These are phyloP conservation scores for Pterobdella sp. DNA, from an alignment of 2,888 invertebrate genomes.

Conservation along the genomic window DNA sequence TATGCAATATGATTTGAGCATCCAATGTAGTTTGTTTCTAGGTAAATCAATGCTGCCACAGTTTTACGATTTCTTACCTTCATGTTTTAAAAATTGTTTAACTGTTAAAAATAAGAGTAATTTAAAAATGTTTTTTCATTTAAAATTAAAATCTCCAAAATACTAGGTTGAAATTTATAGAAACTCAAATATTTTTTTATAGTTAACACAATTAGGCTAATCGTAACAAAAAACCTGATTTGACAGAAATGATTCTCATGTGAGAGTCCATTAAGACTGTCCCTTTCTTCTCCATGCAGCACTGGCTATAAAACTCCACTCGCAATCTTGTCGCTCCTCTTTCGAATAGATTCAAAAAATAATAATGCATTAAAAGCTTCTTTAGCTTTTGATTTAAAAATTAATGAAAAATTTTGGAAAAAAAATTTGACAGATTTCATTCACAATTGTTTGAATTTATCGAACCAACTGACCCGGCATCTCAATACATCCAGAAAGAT, in stretches of 20 bases:
- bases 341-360: neutral
- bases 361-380: neutral
- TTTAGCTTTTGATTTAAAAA: no score
- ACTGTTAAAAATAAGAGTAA: no score
- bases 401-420: no score
- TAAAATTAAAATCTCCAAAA: neutral
- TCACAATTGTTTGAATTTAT: neutral
- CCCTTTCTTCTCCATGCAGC: constrained; percentile 85
- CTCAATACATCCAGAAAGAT: constrained; percentile 59
- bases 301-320: constrained; percentile 82
- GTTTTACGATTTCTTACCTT: constrained; percentile 71
- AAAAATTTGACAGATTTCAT: neutral
- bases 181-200: no score
- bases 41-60: constrained; percentile 80
- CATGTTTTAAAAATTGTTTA: no score
- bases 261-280: constrained; percentile 80
- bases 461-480: constrained; percentile 52
- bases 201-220: no score
- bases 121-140: no score
- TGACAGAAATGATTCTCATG: constrained; percentile 71
- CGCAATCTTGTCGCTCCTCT: constrained; percentile 78
- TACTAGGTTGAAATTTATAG: neutral
- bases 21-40: constrained; percentile 81
- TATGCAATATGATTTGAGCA: constrained; percentile 83
- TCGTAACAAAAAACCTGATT: no score